Percentiles rank a stretch among this genome's conserved stretches.
Conservation (phyloP, 1,140 invertebrate genomes). For the Heliconius congener region DNA sequence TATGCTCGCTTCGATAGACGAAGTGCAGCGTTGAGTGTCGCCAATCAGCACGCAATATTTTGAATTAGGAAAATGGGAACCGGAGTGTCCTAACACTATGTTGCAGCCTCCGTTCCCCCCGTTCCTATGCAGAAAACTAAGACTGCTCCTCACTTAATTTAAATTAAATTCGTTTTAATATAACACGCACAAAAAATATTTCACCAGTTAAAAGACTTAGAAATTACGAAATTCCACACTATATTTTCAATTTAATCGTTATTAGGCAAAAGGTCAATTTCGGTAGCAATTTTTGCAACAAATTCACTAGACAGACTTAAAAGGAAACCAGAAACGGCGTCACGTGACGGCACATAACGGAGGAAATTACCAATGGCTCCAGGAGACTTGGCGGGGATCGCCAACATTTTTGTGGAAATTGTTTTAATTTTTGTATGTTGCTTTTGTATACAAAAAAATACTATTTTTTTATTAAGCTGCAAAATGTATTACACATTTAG, state of each 20-base stretch:
- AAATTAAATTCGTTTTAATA: too few species aligned
- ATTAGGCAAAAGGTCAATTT: constrained; percentile 14
- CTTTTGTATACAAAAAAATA: too few species aligned
- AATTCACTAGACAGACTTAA: constrained; percentile 11
- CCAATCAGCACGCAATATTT: too few species aligned
- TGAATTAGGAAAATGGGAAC: too few species aligned
- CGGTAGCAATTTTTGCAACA: constrained; percentile 7
- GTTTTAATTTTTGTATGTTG: background rate
- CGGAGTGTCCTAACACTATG: too few species aligned
- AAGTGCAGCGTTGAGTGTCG: too few species aligned
- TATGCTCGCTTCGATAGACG: too few species aligned
- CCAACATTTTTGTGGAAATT: constrained; percentile 43
- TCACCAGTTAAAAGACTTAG: background rate
- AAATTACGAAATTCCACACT: background rate
- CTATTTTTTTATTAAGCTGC: background rate
- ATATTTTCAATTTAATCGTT: background rate
- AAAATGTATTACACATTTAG: background rate
- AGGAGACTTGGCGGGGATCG: constrained; percentile 39
- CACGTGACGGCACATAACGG: constrained; percentile 49
- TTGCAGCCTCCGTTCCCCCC: too few species aligned
- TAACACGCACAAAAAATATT: too few species aligned
- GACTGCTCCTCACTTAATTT: too few species aligned
- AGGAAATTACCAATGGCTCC: constrained; percentile 53
- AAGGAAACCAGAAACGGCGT: constrained; percentile 23
- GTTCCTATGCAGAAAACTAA: too few species aligned